Base-by-base conservation (phyloP, 2,113 vertebrate genomes). In the Microcebus murinus region DNA sequence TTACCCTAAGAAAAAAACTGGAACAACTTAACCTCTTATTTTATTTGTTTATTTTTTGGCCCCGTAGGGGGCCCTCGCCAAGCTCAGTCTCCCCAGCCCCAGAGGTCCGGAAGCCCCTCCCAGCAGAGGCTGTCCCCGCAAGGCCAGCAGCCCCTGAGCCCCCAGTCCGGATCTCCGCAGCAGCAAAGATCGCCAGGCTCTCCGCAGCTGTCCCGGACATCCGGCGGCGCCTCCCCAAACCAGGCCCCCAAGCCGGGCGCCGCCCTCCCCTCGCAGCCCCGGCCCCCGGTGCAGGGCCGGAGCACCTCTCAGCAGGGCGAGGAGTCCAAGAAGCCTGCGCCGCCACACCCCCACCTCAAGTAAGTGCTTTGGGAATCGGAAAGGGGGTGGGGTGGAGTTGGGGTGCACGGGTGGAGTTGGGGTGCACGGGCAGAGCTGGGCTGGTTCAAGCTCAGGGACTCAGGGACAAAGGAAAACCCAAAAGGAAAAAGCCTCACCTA, bases 151-250 rank as follows among this genome's bases (percentile, higher is more conserved):
- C 99, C 98, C 14, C 98, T 98, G 93, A 99, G 98, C n/a, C 98
- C 99, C 14, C 98, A 98, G 70, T 97, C 98, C 1, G 98, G 98
- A 1, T 99, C 99, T 11, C 99, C 99, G 21, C 99, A 99, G 55
- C 99, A 99, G 81, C 99, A 99, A 97, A 99, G 99, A 4, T 99
- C 99, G 0, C 99, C 99, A 74, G 99, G 99, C 7, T 99, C 99
- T 15, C 99, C 99, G 1, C 99, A 99, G 98, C 98, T 99, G 50
- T 98, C 99, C n/a, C 98, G 99, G 36, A 99, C 99, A 0, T 99
- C 99, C 6, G 50, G 98, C 0, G 98, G 98, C 81, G 99, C 99
- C 63, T 99, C 99, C 2, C 99, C 99, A 63, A 99, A 99, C 79
- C 99, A 99, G 98, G 98, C 99, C 87, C 98, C 99, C 98, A 99